Evolutionary conservation across 2,113 vertebrate genomes (phyloP).

Genomic region (Leptodactylus fuscus): DNA sequence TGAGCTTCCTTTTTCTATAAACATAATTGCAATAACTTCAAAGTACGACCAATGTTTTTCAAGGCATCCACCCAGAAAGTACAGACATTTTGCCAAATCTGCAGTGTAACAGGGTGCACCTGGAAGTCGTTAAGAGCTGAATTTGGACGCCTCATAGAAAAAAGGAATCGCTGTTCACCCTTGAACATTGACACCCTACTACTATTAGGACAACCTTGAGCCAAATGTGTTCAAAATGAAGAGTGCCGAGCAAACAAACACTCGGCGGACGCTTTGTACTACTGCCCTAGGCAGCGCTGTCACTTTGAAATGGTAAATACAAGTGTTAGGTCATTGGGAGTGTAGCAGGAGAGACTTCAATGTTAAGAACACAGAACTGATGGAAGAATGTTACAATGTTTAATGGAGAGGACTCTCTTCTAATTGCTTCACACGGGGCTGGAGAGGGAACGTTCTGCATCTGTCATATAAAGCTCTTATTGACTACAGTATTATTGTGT

Average conservation of each 20-base stretch:
- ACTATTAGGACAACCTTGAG: slow-evolving; percentile 68
- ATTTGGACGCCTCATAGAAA: slow-evolving; percentile 66
- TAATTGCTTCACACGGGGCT: neutral
- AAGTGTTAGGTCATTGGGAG: slow-evolving; percentile 44
- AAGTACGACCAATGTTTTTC: slow-evolving; percentile 71
- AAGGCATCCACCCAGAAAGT: slow-evolving; percentile 70
- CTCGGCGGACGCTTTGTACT: slow-evolving; percentile 64
- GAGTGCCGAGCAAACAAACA: slow-evolving; percentile 69
- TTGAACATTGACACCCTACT: slow-evolving; percentile 63
- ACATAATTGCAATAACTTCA: slow-evolving; percentile 70
- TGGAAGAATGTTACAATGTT: slow-evolving; percentile 37
- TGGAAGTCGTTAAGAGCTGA: slow-evolving; percentile 73
- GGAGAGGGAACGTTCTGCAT: neutral
- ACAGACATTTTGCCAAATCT: slow-evolving; percentile 65
- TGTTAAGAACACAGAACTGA: slow-evolving; percentile 37
- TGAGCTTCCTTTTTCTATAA: slow-evolving; percentile 69
- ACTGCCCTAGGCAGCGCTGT: slow-evolving; percentile 62
- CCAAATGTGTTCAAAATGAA: slow-evolving; percentile 70
- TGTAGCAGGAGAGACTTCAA: slow-evolving; percentile 29
- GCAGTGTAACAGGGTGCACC: slow-evolving; percentile 69
- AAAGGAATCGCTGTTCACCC: slow-evolving; percentile 61
- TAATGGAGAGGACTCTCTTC: slow-evolving; percentile 3
- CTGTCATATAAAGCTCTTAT: neutral
- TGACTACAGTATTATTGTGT: neutral
- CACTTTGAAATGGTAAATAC: slow-evolving; percentile 61